phyloP scores from a whole-genome alignment of 2,797 vertebrate species.

The Selene dorsalis region DNA sequence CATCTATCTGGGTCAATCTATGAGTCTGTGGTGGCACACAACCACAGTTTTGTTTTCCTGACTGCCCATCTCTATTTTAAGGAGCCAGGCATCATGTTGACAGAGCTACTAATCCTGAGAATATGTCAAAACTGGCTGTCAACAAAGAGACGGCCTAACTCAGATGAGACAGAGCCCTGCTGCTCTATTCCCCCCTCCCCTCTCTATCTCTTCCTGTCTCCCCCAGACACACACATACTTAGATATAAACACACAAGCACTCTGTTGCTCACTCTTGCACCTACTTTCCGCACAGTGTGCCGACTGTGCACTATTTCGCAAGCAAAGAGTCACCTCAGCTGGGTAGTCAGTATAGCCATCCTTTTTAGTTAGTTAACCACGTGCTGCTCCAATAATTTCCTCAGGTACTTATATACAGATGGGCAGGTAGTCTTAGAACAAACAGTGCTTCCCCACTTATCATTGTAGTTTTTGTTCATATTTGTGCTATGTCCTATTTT shows the following conservation, averaged over 20 bases:
- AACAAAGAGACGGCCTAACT: constrained; percentile 54
- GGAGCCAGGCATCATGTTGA: constrained; percentile 68
- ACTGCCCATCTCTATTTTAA: constrained; percentile 78
- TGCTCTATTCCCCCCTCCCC: constrained; percentile 10
- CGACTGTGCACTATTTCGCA: constrained; percentile 2
- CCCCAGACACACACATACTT: background rate
- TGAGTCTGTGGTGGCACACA: constrained; percentile 44
- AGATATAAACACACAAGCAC: constrained; percentile 6
- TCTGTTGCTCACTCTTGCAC: background rate
- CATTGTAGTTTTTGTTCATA: background rate
- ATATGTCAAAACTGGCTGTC: constrained; percentile 70
- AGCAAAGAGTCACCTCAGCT: constrained; percentile 4
- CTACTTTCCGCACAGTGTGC: background rate
- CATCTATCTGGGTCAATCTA: constrained; percentile 42
- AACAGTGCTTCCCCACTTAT: background rate
- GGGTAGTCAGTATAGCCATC: background rate
- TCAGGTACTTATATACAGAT: background rate
- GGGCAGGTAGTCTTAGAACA: background rate
- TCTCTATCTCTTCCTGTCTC: constrained; percentile 2
- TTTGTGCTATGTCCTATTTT: background rate
- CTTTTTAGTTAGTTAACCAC: constrained; percentile 1
- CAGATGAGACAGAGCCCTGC: constrained; percentile 8
- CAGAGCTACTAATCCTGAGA: constrained; percentile 72
- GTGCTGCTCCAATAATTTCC: constrained; percentile 1
- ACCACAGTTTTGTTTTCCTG: constrained; percentile 67